Evolutionary conservation across 2,888 invertebrate species (phyloP), one percentile per base, ranked within the genome.

Genomic region (Electrophaes corylata): DNA sequence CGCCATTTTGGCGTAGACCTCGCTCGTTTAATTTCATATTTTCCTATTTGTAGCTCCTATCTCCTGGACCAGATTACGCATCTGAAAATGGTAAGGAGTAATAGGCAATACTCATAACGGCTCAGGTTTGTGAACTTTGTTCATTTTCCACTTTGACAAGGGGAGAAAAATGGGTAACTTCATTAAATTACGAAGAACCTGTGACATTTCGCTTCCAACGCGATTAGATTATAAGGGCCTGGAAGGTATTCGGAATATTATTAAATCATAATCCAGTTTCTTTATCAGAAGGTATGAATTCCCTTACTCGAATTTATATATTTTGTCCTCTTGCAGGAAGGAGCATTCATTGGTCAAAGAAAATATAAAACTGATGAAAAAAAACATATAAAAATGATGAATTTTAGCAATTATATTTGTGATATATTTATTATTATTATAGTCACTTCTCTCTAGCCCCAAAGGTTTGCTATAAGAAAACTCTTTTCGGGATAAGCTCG

Each of bases 221-320:
- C n/a, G 31, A 58, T 54, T 54, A 50, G 39, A 59, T 59, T 54
- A 50, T 37, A 39, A 50, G 49, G 46, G 29, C n/a, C 48, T 49
- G 48, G 19, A 33, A 49, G 45, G 19, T 49, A 49, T 53, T 54
- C 35, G 45, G 37, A 37, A 57, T 52, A 29, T 19, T 45, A 59
- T 59, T 41, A 40, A 41, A 59, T 58, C 37, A 48, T 35, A 59
- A 57, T 37, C 50, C 41, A 50, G 37, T 59, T 50, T 46, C 40
- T 53, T 53, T 39, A 44, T 53, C 23, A 53, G 40, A 43, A 46
- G 4, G 18, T n/a, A 46, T 41, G 23, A 48, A 43, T 52, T 47
- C 40, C n/a, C 6, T 43, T 18, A 35, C 41, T 31, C 2, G 14
- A 46, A 33, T 53, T 46, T 29, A 12, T 31, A 20, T 20, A 18